Conservation (phyloP, 2,113 vertebrate genomes). For the Erythrolamprus reginae region DNA sequence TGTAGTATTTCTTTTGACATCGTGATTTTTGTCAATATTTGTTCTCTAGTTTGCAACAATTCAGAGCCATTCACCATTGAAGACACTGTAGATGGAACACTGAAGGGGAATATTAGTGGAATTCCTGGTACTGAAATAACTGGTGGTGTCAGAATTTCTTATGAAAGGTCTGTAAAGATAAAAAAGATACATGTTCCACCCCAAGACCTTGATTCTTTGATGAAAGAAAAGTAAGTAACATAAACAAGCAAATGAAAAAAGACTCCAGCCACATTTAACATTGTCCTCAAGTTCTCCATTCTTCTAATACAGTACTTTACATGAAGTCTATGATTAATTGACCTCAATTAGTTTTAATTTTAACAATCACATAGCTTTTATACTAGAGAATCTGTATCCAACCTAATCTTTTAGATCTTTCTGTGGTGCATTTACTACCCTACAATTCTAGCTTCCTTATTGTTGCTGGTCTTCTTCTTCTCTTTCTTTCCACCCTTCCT, state of each 20-base stretch:
- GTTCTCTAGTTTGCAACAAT: accelerated
- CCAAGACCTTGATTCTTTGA: constrained; percentile 33
- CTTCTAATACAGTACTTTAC: neutral
- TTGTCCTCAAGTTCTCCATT: neutral
- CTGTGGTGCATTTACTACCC: neutral
- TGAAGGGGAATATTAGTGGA: constrained; percentile 40
- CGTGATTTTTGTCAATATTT: neutral
- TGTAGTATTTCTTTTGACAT: neutral
- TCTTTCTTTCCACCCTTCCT: neutral
- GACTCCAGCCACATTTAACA: neutral
- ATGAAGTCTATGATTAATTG: neutral
- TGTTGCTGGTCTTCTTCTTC: neutral
- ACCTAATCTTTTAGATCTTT: neutral
- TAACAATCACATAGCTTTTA: neutral
- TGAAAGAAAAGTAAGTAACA: constrained; percentile 51
- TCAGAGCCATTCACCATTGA: neutral
- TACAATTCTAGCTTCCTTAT: neutral
- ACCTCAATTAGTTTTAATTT: neutral
- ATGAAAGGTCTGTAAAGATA: constrained; percentile 49
- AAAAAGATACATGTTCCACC: constrained; percentile 39
- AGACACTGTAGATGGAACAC: neutral
- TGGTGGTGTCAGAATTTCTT: neutral
- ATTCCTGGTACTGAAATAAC: accelerated
- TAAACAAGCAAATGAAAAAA: neutral
- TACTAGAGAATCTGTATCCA: neutral